These are phyloP conservation scores for Achlya flavicornis DNA, from an alignment of 2,888 invertebrate species.

Conservation along the genomic window DNA sequence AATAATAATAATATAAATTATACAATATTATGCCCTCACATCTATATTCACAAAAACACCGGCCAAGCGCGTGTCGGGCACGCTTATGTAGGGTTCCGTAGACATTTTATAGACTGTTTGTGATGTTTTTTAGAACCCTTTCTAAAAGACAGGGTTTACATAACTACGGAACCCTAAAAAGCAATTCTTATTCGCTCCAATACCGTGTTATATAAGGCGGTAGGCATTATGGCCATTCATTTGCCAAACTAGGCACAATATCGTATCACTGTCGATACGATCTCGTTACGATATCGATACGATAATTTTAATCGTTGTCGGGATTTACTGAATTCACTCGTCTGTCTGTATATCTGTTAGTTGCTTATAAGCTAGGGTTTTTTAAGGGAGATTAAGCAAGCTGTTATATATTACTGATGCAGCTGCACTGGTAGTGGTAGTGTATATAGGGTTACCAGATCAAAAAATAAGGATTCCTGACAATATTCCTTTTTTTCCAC, in stretches of 20 bases:
- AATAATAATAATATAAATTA: neutral
- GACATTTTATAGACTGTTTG: neutral
- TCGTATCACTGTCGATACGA: neutral
- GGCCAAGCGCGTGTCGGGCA: neutral
- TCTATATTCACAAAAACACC: neutral
- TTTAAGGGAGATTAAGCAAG: no score
- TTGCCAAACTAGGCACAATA: neutral
- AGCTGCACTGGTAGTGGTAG: no score
- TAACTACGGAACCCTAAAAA: neutral
- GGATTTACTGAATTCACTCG: neutral
- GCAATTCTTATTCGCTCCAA: neutral
- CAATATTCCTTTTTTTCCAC: no score
- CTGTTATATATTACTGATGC: no score
- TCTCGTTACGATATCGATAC: neutral
- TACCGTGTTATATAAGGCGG: slow-evolving; percentile 3
- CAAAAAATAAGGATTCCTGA: no score
- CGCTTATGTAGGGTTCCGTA: neutral
- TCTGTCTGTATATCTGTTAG: no score
- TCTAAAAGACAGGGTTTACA: neutral
- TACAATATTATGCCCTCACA: neutral
- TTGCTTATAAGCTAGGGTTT: no score
- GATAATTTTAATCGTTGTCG: neutral
- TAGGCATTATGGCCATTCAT: neutral
- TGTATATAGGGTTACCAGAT: no score
- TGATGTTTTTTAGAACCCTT: neutral